phyloP scores from a whole-genome alignment of 2,113 vertebrate species.

The Tyrannus savana region DNA sequence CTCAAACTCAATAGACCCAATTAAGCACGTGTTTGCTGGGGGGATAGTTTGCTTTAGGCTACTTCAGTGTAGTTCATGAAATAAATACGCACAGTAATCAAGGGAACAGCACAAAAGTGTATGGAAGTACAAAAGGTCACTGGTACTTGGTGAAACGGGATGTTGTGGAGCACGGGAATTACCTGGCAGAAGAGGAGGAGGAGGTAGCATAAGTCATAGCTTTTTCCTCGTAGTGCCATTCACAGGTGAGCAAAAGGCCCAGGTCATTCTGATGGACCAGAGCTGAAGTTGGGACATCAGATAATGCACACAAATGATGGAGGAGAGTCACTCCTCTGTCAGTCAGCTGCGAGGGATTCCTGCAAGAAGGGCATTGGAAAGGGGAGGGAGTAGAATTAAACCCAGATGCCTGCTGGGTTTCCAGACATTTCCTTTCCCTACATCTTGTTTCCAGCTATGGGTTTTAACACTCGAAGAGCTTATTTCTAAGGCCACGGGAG shows the following conservation, averaged over 20 bases:
- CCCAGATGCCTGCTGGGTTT: background rate
- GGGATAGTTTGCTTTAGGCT: background rate
- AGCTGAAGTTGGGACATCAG: background rate
- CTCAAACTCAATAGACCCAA: background rate
- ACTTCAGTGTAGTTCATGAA: background rate
- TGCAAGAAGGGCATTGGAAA: background rate
- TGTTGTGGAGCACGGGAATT: background rate
- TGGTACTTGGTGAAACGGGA: background rate
- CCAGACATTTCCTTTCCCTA: background rate
- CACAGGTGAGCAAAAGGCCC: background rate
- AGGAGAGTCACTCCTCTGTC: background rate
- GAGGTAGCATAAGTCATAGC: background rate
- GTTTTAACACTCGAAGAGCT: background rate
- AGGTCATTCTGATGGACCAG: background rate
- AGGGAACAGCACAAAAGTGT: background rate
- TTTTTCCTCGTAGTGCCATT: background rate
- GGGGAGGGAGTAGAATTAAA: background rate
- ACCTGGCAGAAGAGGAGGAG: background rate
- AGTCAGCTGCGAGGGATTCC: background rate
- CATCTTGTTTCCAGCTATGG: background rate
- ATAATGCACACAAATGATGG: background rate
- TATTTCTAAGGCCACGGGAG: background rate
- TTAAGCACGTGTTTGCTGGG: background rate
- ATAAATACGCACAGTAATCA: background rate
- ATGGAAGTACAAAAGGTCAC: background rate